These are phyloP conservation scores for Napeogenes inachia DNA, from an alignment of 2,888 invertebrate species.

Conservation along the genomic window DNA sequence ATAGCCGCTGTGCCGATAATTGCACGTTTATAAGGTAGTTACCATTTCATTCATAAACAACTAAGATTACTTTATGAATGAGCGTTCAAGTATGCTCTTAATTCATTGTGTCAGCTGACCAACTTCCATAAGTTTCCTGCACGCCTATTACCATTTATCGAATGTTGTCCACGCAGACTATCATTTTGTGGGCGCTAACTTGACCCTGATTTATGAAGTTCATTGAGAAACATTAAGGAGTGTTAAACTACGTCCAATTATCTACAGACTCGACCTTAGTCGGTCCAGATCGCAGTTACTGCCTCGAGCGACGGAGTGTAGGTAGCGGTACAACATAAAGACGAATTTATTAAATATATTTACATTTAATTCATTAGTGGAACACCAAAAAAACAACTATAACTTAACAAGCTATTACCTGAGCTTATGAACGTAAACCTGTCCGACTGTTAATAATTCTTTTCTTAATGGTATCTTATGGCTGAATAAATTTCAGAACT, in stretches of 20 bases:
- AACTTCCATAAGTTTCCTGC: conserved; percentile 65
- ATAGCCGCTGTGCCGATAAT: conserved; percentile 64
- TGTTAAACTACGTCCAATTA: conserved; percentile 43
- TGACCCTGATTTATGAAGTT: conserved; percentile 62
- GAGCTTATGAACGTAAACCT: conserved; percentile 63
- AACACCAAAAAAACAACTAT: conserved; percentile 50
- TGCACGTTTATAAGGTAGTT: conserved; percentile 53
- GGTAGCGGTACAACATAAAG: conserved; percentile 33
- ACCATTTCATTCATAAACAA: conserved; percentile 73
- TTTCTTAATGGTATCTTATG: conserved; percentile 65
- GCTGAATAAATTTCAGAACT: conserved; percentile 71
- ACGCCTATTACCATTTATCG: conserved; percentile 66
- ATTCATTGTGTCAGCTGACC: conserved; percentile 56
- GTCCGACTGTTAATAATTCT: conserved; percentile 64
- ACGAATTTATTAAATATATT: conserved; percentile 52
- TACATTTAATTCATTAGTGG: conserved; percentile 60
- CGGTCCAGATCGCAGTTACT: conserved; percentile 22
- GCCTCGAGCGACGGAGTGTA: conserved; percentile 27
- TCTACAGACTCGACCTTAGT: conserved; percentile 29
- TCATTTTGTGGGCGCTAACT: conserved; percentile 55
- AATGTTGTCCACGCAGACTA: conserved; percentile 52
- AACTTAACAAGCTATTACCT: conserved; percentile 53
- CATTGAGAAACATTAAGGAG: conserved; percentile 47
- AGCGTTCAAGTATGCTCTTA: conserved; percentile 56
- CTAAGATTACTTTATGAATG: conserved; percentile 69